Base-by-base conservation (phyloP, 2,888 invertebrate species). In the Apodemia mormo region DNA sequence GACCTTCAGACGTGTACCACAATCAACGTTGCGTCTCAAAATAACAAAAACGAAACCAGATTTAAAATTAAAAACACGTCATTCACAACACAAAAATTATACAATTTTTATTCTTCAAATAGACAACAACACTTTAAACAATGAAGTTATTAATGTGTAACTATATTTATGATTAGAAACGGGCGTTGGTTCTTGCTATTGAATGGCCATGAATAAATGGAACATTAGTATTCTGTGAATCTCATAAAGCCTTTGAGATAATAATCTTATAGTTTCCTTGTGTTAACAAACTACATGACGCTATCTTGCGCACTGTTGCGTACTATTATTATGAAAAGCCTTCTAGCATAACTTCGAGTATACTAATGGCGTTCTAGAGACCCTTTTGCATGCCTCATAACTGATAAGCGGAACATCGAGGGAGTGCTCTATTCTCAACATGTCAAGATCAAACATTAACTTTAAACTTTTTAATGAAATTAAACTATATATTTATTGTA, bases 161-260 rank as follows among this genome's bases (percentile, higher is more conserved):
- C 64, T 64, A 64, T 64, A 64, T 37, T 64, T 64, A 64, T 14
- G 64, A 64, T 64, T 64, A 64, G 64, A 64, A 64, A 64, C 64
- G 64, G 64, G 12, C 14, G 64, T 64, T n/a, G n/a, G 37, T 33
- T 33, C 33, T 33, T 14, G 61, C 64, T 33, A 37, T 33, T 64
- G 30, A 64, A 3, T 37, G 64, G 14, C 64, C 64, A 64, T 64
- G 64, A 64, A 37, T 37, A 64, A 64, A 64, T 64, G 14, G 64
- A 64, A 64, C 64, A 64, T 37, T 37, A n/a, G 33, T 61, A 61
- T 33, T 64, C 33, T 37, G 64, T 64, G 37, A 37, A n/a, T 64
- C 64, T 64, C 2, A 64, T 37, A 64, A 37, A 64, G 37, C 64
- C 37, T 64, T 33, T 64, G 14, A 64, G 64, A 64, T 64, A 37